Evolutionary conservation across 2,888 invertebrate genomes (phyloP), one percentile per base, ranked within the genome.

Genomic region (Lasioglossum figueresi): DNA sequence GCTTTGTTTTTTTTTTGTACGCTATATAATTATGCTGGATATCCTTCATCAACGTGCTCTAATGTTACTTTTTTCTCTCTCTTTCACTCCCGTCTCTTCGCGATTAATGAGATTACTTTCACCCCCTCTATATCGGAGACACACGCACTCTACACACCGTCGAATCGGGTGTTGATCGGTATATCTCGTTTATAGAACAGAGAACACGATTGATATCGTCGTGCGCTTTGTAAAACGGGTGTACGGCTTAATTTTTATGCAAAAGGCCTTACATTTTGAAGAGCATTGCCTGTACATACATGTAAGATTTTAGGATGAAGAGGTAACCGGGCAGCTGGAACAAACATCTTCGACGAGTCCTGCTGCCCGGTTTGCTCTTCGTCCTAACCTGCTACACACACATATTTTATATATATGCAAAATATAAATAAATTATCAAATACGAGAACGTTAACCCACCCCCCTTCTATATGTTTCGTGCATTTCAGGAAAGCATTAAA

Each of bases 391-490:
- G 31, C 63, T 48, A 70, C 70, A 76, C 71, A 68, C 34, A 68
- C 19, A 68, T 68, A 68, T 37, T 68, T 68, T 82, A 79, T 79
- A 89, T 92, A 92, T 92, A 93, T 93, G 92, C 92, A 92, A 92
- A 93, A 93, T 93, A 94, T 93, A 95, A 94, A 94, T 94, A 95
- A 95, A 94, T 94, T 94, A 95, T 94, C 94, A 95, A 94, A 94
- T 93, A 95, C 94, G 94, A 94, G 93, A 92, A 89, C 91, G 91
- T 91, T 91, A 93, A 93, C 92, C 94, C 93, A 93, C 94, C 95
- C 96, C 97, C 97, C 97, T 97, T 97, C 97, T 97, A 97, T 96
- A 97, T 97, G 97, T 97, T 97, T 97, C 97, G 97, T 97, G 97
- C 97, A 97, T 97, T 97, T 97, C 97, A 94, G 96, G 97, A 97